phyloP scores from a whole-genome alignment of 1,140 invertebrate genomes.

The Drosophila kohkoa region DNA sequence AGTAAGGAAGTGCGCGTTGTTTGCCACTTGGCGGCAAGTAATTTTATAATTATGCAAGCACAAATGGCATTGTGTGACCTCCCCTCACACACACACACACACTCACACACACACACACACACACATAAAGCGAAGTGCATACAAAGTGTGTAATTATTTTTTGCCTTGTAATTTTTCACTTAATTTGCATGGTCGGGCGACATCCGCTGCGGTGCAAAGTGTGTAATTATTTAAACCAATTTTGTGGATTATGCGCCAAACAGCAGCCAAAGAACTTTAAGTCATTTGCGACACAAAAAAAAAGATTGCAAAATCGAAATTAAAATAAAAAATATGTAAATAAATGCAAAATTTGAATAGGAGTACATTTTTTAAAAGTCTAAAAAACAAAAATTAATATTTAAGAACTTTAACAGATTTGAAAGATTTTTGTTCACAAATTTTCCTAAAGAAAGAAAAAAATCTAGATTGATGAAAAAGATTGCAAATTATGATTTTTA shows the following conservation, averaged over 20 bases:
- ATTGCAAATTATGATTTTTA: too few species aligned
- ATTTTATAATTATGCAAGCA: constrained; percentile 80
- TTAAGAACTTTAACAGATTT: neutral
- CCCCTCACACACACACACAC: constrained; percentile 21
- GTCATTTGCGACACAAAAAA: neutral
- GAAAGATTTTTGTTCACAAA: too few species aligned
- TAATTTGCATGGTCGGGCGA: constrained; percentile 74
- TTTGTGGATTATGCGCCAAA: constrained; percentile 18
- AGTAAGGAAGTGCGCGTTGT: constrained; percentile 72
- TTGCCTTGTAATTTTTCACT: constrained; percentile 78
- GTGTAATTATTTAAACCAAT: constrained; percentile 66
- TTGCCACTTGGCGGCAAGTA: constrained; percentile 71
- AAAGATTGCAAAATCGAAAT: neutral
- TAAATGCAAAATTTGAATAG: neutral
- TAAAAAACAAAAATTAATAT: neutral
- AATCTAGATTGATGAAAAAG: too few species aligned
- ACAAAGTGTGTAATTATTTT: constrained; percentile 76
- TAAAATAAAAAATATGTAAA: neutral
- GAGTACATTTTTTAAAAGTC: neutral
- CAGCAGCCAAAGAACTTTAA: constrained; percentile 11
- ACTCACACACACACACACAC: constrained; percentile 8
- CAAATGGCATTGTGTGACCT: constrained; percentile 75
- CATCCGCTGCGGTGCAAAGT: constrained; percentile 61
- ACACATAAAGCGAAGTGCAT: constrained; percentile 58
- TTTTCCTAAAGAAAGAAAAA: too few species aligned